phyloP scores from a whole-genome alignment of 2,888 invertebrate genomes.

The Anoplius nigerrimus region DNA sequence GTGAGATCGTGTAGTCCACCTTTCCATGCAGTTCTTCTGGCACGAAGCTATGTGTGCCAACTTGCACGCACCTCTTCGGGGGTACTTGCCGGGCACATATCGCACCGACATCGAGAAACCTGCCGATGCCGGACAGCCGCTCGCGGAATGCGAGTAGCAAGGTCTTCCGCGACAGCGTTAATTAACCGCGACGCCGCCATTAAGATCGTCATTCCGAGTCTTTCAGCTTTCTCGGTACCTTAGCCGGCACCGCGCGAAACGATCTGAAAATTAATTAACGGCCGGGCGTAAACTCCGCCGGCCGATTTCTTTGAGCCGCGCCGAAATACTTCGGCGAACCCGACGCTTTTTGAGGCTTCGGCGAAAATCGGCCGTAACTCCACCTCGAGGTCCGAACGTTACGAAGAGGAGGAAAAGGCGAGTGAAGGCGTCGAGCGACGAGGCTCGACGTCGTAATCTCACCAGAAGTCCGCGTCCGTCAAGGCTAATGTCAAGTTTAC shows the following conservation, averaged over 20 bases:
- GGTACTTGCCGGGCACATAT: too few species aligned
- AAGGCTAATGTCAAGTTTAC: too few species aligned
- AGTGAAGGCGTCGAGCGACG: too few species aligned
- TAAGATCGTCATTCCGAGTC: conserved; percentile 26
- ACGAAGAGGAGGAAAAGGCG: too few species aligned
- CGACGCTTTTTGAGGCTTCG: background rate
- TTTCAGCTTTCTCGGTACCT: conserved; percentile 35
- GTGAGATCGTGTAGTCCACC: too few species aligned
- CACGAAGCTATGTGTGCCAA: too few species aligned
- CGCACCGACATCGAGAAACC: conserved; percentile 4
- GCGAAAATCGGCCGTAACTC: background rate
- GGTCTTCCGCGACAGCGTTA: conserved; percentile 39
- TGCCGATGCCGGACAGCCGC: conserved; percentile 7
- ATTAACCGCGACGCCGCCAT: conserved; percentile 34
- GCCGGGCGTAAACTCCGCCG: conserved; percentile 29
- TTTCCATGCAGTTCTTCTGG: too few species aligned
- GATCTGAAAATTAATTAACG: conserved; percentile 56
- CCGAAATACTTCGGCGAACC: too few species aligned
- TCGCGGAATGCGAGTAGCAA: conserved; percentile 29
- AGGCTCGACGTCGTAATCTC: too few species aligned
- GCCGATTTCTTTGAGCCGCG: conserved; percentile 13
- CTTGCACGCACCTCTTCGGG: too few species aligned
- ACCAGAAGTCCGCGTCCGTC: too few species aligned
- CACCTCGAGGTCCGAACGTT: too few species aligned
- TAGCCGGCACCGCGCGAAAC: background rate